phyloP scores from a whole-genome alignment of 2,888 invertebrate genomes.

The Octodonta nipae region DNA sequence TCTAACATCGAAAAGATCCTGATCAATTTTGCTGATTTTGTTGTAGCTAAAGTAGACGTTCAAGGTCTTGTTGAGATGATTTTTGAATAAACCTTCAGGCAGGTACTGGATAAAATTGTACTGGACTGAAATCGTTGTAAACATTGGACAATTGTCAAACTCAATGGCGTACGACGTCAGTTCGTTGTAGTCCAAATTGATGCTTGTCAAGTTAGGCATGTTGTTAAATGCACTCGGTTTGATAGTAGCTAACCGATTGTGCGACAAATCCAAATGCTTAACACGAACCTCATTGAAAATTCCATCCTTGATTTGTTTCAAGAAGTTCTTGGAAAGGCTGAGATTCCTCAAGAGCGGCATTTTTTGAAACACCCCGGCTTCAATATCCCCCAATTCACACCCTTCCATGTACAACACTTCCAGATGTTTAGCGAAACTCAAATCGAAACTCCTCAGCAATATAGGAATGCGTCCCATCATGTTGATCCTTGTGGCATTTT shows the following conservation, averaged over 20 bases:
- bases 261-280: conserved; percentile 20
- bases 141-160: conserved; percentile 21
- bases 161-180: conserved; percentile 18
- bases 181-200: conserved; percentile 24
- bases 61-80: conserved; percentile 15
- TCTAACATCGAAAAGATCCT: conserved; percentile 18
- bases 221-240: conserved; percentile 21
- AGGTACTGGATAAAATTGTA: conserved; percentile 24
- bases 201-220: conserved; percentile 18
- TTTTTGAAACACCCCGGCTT: conserved; percentile 18
- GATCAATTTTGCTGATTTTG: conserved; percentile 20
- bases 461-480: conserved; percentile 20
- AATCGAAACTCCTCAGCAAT: conserved; percentile 18
- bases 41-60: conserved; percentile 24
- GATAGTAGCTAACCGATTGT: conserved; percentile 21
- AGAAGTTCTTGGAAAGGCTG: conserved; percentile 20
- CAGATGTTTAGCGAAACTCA: conserved; percentile 19
- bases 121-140: conserved; percentile 18
- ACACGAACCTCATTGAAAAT: conserved; percentile 21
- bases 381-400: conserved; percentile 21
- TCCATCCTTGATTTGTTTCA: conserved; percentile 18
- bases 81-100: conserved; percentile 17
- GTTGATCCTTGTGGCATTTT: conserved; percentile 18
- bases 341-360: conserved; percentile 18
- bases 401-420: conserved; percentile 18